phyloP scores from a whole-genome alignment of 2,888 invertebrate genomes.

The Drosophila prolongata region DNA sequence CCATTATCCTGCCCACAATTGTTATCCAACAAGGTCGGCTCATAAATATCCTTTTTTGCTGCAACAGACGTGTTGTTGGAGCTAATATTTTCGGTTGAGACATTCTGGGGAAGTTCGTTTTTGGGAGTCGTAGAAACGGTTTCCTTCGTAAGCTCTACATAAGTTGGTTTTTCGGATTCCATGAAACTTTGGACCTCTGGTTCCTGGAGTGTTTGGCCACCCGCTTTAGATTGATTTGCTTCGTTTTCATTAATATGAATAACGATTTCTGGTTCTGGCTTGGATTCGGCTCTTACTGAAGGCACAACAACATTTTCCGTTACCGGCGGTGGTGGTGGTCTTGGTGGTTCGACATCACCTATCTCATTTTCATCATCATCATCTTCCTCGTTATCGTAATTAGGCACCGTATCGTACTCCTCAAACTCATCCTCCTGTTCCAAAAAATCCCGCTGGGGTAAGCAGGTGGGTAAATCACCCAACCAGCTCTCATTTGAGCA shows the following conservation, averaged over 20 bases:
- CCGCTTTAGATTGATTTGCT: not conserved
- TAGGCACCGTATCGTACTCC: slow-evolving; percentile 58
- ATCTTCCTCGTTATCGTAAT: slow-evolving; percentile 44
- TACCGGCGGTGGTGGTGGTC: slow-evolving; percentile 60
- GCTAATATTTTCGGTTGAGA: slow-evolving; percentile 22
- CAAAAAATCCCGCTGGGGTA: slow-evolving; percentile 61
- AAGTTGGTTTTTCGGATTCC: not conserved
- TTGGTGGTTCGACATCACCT: slow-evolving; percentile 31
- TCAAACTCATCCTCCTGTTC: slow-evolving; percentile 52
- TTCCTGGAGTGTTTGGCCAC: not conserved
- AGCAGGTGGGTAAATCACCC: slow-evolving; percentile 86
- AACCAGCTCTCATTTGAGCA: slow-evolving; percentile 87
- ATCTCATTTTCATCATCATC: slow-evolving; percentile 12
- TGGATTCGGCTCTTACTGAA: no score
- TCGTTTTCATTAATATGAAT: slow-evolving; percentile 18
- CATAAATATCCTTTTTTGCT: slow-evolving; percentile 75
- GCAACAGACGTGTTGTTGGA: slow-evolving; percentile 61
- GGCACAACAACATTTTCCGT: not conserved
- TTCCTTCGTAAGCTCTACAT: no score
- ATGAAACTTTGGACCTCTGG: not conserved
- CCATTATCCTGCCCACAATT: slow-evolving; percentile 84
- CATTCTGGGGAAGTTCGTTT: no score
- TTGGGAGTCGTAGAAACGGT: no score
- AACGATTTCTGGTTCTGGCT: slow-evolving; percentile 29
- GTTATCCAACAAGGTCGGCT: slow-evolving; percentile 76